Evolutionary conservation across 2,888 invertebrate species (phyloP).

Genomic region (Hypsopygia costalis): DNA sequence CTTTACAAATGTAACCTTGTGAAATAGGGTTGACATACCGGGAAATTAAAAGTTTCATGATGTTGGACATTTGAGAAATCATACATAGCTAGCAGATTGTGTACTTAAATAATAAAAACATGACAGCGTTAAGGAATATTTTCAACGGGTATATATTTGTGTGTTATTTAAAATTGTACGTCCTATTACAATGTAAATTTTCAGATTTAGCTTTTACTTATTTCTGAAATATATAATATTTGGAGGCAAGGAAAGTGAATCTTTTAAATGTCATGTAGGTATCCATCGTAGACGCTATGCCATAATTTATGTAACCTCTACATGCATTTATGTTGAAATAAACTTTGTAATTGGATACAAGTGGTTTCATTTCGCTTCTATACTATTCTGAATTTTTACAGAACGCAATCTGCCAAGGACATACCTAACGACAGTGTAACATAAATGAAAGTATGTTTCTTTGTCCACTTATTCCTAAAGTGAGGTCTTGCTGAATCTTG

Average conservation of each 20-base stretch:
- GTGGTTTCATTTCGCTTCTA: conserved; percentile 14
- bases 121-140: neutral
- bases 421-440: too few relatives aligned
- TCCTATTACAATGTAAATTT: conserved; percentile 9
- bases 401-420: too few relatives aligned
- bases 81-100: too few relatives aligned
- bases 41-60: too few relatives aligned
- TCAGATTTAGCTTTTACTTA: neutral
- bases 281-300: conserved; percentile 2
- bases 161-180: neutral
- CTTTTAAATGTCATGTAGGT: conserved; percentile 1
- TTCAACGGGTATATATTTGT: conserved; percentile 2
- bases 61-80: too few relatives aligned
- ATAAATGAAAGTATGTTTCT: too few relatives aligned
- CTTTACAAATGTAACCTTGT: too few relatives aligned
- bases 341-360: conserved; percentile 29
- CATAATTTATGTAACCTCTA: conserved; percentile 18
- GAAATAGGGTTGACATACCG: too few relatives aligned
- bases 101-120: neutral
- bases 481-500: too few relatives aligned
- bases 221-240: neutral
- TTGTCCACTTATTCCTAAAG: too few relatives aligned
- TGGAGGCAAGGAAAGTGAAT: neutral
- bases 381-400: too few relatives aligned
- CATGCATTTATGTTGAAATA: conserved; percentile 38